Evolutionary conservation across 2,888 invertebrate genomes (phyloP).

Genomic region (Chydorus sphaericus): DNA sequence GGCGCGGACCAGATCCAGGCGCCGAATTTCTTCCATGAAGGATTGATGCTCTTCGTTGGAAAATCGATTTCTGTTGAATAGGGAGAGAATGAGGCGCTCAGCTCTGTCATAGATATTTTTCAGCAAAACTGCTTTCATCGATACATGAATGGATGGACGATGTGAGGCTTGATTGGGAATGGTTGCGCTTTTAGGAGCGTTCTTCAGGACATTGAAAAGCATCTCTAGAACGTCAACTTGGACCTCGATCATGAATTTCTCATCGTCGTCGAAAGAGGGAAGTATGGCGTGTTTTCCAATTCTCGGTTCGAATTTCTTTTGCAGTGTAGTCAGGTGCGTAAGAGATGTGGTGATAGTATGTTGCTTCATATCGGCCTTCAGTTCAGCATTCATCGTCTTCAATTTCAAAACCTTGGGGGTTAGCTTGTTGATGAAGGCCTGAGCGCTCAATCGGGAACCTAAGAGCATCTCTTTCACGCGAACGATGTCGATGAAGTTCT

Average conservation of each 20-base stretch:
- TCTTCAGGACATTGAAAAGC: neutral
- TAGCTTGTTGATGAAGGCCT: neutral
- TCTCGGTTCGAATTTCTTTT: neutral
- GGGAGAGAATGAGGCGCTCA: neutral
- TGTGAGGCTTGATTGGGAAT: too few species aligned
- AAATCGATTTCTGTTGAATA: neutral
- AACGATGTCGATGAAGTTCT: conserved; percentile 28
- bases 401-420: neutral
- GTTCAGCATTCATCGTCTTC: neutral
- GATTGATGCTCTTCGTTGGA: neutral
- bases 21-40: conserved; percentile 4
- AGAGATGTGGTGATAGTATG: neutral
- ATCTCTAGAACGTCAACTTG: neutral
- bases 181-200: neutral
- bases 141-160: neutral
- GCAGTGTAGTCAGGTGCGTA: neutral
- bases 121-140: neutral
- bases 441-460: neutral
- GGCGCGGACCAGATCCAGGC: conserved; percentile 9
- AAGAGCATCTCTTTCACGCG: conserved; percentile 20
- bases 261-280: neutral
- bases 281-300: too few species aligned
- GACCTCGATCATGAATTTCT: neutral
- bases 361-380: neutral
- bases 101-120: neutral